phyloP scores from a whole-genome alignment of 2,113 vertebrate genomes.

The Strix uralensis region DNA sequence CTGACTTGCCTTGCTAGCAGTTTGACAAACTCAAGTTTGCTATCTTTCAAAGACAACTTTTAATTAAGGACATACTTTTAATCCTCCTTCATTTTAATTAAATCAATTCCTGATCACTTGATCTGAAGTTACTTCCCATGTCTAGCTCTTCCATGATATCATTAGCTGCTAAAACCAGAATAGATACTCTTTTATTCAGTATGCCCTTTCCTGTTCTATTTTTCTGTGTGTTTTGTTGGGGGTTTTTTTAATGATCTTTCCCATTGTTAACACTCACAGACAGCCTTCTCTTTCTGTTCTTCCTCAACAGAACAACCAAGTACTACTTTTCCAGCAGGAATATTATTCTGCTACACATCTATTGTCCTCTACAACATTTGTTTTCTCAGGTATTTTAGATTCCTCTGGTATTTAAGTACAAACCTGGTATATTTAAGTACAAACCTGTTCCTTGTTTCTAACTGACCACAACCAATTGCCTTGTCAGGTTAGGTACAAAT shows the following conservation, averaged over 20 bases:
- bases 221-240: background rate
- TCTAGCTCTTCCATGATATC: background rate
- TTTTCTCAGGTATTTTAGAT: background rate
- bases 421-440: background rate
- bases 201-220: background rate
- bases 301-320: background rate
- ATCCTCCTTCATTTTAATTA: background rate
- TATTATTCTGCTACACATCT: background rate
- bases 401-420: background rate
- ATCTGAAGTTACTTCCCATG: background rate
- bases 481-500: background rate
- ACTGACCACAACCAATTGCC: background rate
- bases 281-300: background rate
- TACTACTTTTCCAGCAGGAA: background rate
- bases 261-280: background rate
- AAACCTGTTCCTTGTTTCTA: background rate
- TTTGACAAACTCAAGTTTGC: background rate
- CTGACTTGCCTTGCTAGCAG: background rate
- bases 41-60: background rate
- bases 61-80: constrained; percentile 2
- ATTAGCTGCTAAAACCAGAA: background rate
- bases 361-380: background rate
- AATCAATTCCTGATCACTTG: background rate
- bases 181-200: background rate
- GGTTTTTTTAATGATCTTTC: background rate